These are phyloP conservation scores for Nesoenas mayeri DNA, from an alignment of 2,113 vertebrate species.

Conservation along the genomic window DNA sequence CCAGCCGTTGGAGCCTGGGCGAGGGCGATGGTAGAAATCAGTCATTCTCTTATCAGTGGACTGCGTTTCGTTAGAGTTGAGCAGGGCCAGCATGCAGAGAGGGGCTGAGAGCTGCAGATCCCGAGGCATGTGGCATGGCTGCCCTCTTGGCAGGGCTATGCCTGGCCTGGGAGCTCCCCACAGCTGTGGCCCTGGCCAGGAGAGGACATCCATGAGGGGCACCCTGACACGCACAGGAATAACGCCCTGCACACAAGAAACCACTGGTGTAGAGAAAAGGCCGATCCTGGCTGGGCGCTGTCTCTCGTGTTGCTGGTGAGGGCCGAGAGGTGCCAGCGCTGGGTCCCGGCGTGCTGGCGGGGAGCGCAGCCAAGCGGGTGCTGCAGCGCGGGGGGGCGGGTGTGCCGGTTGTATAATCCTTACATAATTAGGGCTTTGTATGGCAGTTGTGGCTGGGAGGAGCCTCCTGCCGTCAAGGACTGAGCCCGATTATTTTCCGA, in stretches of 20 bases:
- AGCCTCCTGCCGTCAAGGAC: neutral
- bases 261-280: neutral
- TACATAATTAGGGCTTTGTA: slow-evolving; percentile 75
- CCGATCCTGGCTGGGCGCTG: fast-evolving
- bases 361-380: neutral
- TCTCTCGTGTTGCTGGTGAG: neutral
- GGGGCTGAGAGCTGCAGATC: neutral
- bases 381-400: neutral
- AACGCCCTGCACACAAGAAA: fast-evolving
- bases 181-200: neutral
- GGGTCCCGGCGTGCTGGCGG: neutral
- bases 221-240: neutral
- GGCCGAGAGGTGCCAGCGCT: neutral
- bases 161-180: neutral
- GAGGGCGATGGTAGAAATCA: fast-evolving
- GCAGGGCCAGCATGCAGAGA: fast-evolving
- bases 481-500: slow-evolving; percentile 39
- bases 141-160: neutral
- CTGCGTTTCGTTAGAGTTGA: fast-evolving
- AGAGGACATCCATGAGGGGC: neutral
- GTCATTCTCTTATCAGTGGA: fast-evolving
- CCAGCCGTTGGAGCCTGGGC: neutral
- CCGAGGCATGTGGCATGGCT: fast-evolving
- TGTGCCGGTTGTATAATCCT: slow-evolving; percentile 67
- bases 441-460: slow-evolving; percentile 53